These are phyloP conservation scores for Sus scrofa DNA, from an alignment of 2,113 vertebrate species.

Conservation along the genomic window DNA sequence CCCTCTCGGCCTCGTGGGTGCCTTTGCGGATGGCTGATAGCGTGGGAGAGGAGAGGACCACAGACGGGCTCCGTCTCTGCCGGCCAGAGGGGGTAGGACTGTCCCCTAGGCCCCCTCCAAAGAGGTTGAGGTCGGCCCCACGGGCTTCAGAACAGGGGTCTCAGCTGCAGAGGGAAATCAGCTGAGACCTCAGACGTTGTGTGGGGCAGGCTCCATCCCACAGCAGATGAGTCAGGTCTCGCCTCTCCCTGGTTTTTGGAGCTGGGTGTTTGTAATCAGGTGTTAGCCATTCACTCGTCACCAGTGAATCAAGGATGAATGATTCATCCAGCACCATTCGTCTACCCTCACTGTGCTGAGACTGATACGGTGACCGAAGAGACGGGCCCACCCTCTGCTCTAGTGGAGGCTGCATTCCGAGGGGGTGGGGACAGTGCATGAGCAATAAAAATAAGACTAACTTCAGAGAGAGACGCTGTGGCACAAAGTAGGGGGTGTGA, in stretches of 20 bases:
- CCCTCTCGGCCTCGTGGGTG: accelerated
- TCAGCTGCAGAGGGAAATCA: not conserved
- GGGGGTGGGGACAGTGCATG: not conserved
- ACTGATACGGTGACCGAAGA: not conserved
- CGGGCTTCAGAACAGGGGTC: not conserved
- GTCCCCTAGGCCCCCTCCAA: not conserved
- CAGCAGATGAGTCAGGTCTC: not conserved
- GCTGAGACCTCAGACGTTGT: too few relatives aligned
- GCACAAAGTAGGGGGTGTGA: not conserved
- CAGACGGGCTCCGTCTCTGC: not conserved
- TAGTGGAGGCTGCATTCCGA: accelerated
- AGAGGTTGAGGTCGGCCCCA: too few relatives aligned
- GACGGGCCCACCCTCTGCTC: not conserved
- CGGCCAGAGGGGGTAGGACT: not conserved
- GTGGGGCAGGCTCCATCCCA: not conserved
- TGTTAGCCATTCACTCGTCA: not conserved
- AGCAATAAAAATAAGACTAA: not conserved
- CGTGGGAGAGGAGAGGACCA: not conserved
- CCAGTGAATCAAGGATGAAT: not conserved
- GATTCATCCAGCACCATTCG: not conserved
- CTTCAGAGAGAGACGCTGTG: not conserved
- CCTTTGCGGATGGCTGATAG: not conserved
- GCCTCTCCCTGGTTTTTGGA: too few relatives aligned
- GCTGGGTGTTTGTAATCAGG: not conserved
- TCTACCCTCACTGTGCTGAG: not conserved